These are phyloP conservation scores for Tetramorium alpestre DNA, from an alignment of 1,140 invertebrate genomes.

Conservation along the genomic window DNA sequence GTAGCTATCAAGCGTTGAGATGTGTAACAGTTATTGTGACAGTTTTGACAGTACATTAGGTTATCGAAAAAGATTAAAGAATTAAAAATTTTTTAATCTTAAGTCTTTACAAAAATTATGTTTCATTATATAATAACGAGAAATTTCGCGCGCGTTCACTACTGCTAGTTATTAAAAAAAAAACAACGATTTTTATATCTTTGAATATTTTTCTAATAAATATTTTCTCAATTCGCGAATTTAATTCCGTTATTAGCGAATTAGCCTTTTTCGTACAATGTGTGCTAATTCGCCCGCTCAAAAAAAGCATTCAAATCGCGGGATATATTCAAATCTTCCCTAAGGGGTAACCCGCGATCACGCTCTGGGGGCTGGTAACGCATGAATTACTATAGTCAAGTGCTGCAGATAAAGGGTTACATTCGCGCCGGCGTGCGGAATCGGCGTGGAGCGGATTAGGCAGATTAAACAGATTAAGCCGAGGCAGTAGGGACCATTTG, in stretches of 20 bases:
- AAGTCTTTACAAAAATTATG: no score
- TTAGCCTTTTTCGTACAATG: not conserved
- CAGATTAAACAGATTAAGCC: slow-evolving; percentile 79
- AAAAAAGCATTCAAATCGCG: slow-evolving; percentile 6
- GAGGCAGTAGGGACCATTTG: slow-evolving; percentile 60
- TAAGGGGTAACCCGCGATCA: slow-evolving; percentile 26
- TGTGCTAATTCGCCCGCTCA: not conserved
- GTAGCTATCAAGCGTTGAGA: no score
- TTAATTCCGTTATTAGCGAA: not conserved
- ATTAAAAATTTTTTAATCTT: no score
- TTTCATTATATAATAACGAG: no score
- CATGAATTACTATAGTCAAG: slow-evolving; percentile 76
- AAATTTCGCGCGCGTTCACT: no score
- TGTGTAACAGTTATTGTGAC: no score
- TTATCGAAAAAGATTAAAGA: no score
- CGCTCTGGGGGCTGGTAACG: slow-evolving; percentile 65
- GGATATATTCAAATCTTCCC: slow-evolving; percentile 19
- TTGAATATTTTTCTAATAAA: not conserved
- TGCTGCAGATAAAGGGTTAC: slow-evolving; percentile 74
- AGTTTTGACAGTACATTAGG: no score
- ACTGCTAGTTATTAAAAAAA: no score
- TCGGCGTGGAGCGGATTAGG: slow-evolving; percentile 70
- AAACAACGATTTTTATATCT: not conserved
- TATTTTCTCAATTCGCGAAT: not conserved
- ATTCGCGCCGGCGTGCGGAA: slow-evolving; percentile 62